Conservation (phyloP, 2,888 invertebrate species). For the Apamea anceps region DNA sequence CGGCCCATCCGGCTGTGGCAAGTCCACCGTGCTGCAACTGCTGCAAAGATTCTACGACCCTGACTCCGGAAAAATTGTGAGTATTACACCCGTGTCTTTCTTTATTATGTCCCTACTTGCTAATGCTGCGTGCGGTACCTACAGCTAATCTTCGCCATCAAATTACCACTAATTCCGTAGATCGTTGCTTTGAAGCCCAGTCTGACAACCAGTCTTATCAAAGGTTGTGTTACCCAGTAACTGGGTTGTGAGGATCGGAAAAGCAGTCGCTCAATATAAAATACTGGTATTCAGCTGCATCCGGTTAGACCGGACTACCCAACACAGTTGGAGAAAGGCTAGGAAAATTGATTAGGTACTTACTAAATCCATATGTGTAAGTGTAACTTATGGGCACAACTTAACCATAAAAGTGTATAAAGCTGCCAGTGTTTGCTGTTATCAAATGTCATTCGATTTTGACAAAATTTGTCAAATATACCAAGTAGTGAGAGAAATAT, state of each 20-base stretch:
- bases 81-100: constrained; percentile 22
- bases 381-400: background rate
- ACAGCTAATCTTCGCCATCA: background rate
- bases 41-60: constrained; percentile 95
- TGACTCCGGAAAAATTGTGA: constrained; percentile 88
- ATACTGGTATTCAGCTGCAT: background rate
- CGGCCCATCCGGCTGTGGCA: constrained; percentile 94
- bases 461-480: constrained; percentile 4
- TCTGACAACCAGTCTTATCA: background rate
- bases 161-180: background rate
- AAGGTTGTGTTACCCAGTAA: background rate
- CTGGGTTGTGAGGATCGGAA: background rate
- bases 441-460: constrained; percentile 2
- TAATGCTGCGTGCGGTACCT: background rate
- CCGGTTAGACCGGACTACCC: background rate
- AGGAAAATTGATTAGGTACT: background rate
- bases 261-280: background rate
- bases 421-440: constrained; percentile 9
- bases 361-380: background rate
- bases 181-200: background rate
- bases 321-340: background rate
- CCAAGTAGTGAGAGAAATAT: background rate
- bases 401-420: background rate
- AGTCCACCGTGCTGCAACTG: constrained; percentile 94
- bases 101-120: background rate